Base-by-base conservation (phyloP, 2,113 vertebrate genomes). In the Sceloporus undulatus region DNA sequence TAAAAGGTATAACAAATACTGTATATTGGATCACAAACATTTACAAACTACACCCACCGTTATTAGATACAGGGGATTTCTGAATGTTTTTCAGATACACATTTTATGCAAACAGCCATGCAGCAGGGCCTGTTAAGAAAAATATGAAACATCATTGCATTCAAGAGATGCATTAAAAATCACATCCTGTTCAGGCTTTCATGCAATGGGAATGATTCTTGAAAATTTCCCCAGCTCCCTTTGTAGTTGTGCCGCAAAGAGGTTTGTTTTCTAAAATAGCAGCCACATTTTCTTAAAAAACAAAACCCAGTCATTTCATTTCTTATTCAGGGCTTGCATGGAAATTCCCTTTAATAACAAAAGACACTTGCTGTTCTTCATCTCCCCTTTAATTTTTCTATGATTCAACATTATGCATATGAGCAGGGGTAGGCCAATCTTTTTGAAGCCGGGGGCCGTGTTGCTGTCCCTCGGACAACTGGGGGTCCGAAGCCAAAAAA, bases 211-310 rank as follows among this genome's bases (percentile, higher is more conserved):
- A 76, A 90, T 42, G 25, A 9, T 14, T 81, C 38, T 48, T 48
- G 48, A 48, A 48, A 48, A 48, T 48, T 48, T 48, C 48, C 48
- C 52, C 4, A 56, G 42, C 10, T 79, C 65, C 10, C 80, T 2
- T 0, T 59, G 29, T 59, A 59, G 84, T 77, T 88, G 5, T 82
- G 88, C 82, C 54, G 68, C 74, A 48, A 91, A 42, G 54, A 48
- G 54, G 25, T 76, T 85, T 84, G 27, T 9, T 38, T 2, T 56
- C 48, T 56, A 54, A 79, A n/a, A 56, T 2, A 56, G 77, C 23
- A 54, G 52, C 27, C 29, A 56, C 25, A 56, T 59, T 34, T 59
- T 59, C 29, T n/a, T 56, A 19, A 21, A 21, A 80, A 59, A 23
- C 1, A 21, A 59, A 80, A 59, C 5, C 1, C 3, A 66, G 65